These are phyloP conservation scores for Drosophila paracracens DNA, from an alignment of 2,888 invertebrate genomes.

Conservation along the genomic window DNA sequence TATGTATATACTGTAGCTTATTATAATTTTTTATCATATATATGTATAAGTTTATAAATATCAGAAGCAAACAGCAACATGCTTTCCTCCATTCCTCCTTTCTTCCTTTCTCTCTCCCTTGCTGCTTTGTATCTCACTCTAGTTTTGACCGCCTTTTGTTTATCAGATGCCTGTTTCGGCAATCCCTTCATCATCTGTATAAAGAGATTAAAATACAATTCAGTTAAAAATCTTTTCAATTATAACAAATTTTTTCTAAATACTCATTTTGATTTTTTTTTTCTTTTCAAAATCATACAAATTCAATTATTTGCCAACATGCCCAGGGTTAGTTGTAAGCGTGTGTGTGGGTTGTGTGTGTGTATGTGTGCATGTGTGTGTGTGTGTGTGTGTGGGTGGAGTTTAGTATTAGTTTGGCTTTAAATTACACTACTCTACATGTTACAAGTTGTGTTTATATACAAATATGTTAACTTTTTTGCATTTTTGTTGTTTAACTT, in stretches of 20 bases:
- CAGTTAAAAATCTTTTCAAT: neutral
- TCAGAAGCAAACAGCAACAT: conserved; percentile 25
- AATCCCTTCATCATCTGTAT: conserved; percentile 97
- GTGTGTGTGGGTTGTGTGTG: conserved; percentile 7
- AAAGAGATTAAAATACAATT: conserved; percentile 70
- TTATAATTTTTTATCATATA: conserved; percentile 7
- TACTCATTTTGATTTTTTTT: neutral
- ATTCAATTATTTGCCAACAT: conserved; percentile 10
- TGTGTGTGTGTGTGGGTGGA: conserved; percentile 2
- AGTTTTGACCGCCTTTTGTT: conserved; percentile 5
- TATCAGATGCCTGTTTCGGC: conserved; percentile 95
- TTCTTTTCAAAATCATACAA: neutral
- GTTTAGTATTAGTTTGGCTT: conserved; percentile 12
- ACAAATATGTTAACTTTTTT: conserved; percentile 11
- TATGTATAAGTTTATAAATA: conserved; percentile 37
- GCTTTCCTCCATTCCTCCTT: neutral
- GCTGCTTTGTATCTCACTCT: conserved; percentile 2
- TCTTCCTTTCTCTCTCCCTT: neutral
- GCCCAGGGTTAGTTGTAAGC: conserved; percentile 35
- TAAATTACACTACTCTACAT: conserved; percentile 29
- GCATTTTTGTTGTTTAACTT: neutral
- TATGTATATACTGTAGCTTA: conserved; percentile 34
- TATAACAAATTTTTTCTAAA: neutral
- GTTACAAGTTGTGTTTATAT: conserved; percentile 20
- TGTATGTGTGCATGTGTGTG: conserved; percentile 2